These are phyloP conservation scores for Synanceia verrucosa DNA, from an alignment of 2,797 vertebrate genomes.

Conservation along the genomic window DNA sequence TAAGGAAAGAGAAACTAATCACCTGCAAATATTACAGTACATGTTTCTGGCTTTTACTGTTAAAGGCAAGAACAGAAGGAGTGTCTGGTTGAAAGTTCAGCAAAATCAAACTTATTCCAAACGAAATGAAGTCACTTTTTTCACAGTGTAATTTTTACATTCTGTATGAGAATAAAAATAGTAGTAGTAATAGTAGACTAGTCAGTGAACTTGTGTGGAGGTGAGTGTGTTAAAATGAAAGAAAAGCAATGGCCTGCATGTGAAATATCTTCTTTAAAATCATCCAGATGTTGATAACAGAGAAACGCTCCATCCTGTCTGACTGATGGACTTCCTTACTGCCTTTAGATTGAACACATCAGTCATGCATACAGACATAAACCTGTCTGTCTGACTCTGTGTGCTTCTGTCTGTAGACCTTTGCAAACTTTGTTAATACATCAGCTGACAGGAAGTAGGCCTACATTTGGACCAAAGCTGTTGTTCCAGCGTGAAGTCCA, in stretches of 20 bases:
- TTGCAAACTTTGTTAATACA: no score
- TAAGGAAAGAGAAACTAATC: background rate
- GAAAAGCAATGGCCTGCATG: background rate
- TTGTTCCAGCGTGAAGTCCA: background rate
- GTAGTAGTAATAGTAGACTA: no score
- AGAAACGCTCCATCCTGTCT: slow-evolving; percentile 30
- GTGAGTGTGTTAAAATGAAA: background rate
- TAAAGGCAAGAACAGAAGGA: no score
- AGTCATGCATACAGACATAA: slow-evolving; percentile 11
- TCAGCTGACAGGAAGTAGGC: no score
- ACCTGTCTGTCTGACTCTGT: slow-evolving; percentile 1
- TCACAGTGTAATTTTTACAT: rapidly evolving
- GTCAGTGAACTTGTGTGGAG: background rate
- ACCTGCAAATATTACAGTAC: no score
- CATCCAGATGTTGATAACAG: slow-evolving; percentile 47
- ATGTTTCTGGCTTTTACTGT: no score
- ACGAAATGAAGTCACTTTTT: background rate
- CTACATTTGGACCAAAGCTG: no score
- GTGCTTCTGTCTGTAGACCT: background rate
- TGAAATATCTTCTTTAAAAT: slow-evolving; percentile 27
- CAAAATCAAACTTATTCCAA: rapidly evolving
- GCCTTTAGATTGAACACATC: slow-evolving; percentile 2
- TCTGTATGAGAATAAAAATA: background rate
- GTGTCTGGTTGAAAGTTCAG: background rate
- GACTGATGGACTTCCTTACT: slow-evolving; percentile 12